Base-by-base conservation (phyloP, 2,888 invertebrate genomes). In the Sepiola atlantica region DNA sequence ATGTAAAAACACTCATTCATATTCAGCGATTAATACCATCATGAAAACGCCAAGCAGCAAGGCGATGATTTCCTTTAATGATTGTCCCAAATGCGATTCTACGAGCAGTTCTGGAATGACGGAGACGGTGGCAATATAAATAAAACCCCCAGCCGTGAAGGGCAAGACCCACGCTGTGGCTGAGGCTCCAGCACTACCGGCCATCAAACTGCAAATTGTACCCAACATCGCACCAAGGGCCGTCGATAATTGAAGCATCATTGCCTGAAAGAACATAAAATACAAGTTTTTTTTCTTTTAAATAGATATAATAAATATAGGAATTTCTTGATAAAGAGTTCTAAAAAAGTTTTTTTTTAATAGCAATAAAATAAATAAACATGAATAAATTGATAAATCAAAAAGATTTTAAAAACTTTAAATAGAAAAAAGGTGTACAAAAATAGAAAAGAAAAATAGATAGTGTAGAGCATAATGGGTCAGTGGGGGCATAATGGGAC, bases 91-190 rank as follows among this genome's bases (percentile, higher is more conserved):
- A 96, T 98, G 98, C 61, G 98, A 98, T 96, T 99, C 99, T 97
- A 99, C 98, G 95, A 99, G 98, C 93, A 99, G 98, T 97, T 99
- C 99, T 20, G 99, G 99, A 97, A 99, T 98, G 45, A 99, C 99
- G 24, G 99, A 99, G 0, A 99, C 99, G 35, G 99, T 99, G 35
- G 99, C 99, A 96, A 99, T 99, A 97, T 99, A 99, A 97, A 99
- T 99, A 97, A 99, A 99, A n/a, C 99, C 98, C 24, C 99, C 99
- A 92, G 99, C 99, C 54, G 99, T 99, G 96, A 99, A 99, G 28
- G 99, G 99, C 94, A 99, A 98, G 94, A 99, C 98, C 98, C 99
- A 99, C 57, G 96, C 96, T 12, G 96, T 97, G 92, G 97, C 97
- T 20, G 96, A 96, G 18, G 96, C 96, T 14, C 97, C 97, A 35